Evolutionary conservation across 2,113 vertebrate species (phyloP).

Genomic region (Cyphomyrus plagiostoma): DNA sequence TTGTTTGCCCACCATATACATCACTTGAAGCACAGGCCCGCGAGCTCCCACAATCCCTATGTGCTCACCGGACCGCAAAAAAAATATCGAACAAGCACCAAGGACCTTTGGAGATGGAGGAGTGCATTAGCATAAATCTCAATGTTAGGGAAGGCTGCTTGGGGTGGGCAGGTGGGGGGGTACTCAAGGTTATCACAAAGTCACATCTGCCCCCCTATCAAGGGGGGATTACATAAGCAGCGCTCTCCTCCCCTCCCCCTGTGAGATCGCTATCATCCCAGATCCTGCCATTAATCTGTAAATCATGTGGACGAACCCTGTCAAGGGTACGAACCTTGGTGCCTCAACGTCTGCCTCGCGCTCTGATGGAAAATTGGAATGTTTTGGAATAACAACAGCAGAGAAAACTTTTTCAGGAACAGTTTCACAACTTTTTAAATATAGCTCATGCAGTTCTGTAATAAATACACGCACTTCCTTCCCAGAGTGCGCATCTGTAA

Average conservation of each 20-base stretch:
- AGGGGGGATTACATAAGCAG: constrained; percentile 1
- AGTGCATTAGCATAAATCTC: constrained; percentile 37
- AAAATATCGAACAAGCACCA: constrained; percentile 12
- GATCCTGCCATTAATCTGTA: constrained; percentile 9
- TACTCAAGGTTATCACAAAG: constrained; percentile 32
- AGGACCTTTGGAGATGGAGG: constrained; percentile 20
- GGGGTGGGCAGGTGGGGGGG: background rate
- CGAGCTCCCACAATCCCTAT: background rate
- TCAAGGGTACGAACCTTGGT: constrained; percentile 5
- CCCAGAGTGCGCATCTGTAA: background rate
- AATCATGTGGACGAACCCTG: background rate
- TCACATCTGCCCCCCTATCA: constrained; percentile 18
- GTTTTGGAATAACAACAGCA: background rate
- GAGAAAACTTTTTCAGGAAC: background rate
- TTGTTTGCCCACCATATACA: constrained; percentile 9
- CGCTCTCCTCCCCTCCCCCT: background rate
- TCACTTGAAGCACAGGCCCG: background rate
- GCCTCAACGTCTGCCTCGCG: background rate
- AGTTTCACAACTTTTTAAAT: background rate
- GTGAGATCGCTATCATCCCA: background rate
- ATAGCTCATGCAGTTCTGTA: background rate
- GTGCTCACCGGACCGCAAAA: constrained; percentile 25
- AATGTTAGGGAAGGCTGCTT: constrained; percentile 21
- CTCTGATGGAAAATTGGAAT: background rate
- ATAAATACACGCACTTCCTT: background rate